These are phyloP conservation scores for Cochlearius cochlearius DNA, from an alignment of 2,113 vertebrate genomes.

Conservation along the genomic window DNA sequence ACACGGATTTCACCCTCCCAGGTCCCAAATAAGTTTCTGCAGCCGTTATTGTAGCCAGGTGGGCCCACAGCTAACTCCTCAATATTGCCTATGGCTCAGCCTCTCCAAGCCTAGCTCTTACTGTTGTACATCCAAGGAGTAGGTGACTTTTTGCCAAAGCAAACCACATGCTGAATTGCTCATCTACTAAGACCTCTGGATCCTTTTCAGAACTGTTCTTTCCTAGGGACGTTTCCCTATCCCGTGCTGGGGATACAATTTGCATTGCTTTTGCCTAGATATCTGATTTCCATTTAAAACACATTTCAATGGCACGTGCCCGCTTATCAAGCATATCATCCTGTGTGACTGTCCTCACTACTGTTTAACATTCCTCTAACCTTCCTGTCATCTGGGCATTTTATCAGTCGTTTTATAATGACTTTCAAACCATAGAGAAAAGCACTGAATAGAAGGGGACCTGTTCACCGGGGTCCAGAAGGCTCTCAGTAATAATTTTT, in stretches of 20 bases:
- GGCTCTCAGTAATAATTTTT: background rate
- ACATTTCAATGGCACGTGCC: background rate
- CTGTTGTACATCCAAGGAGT: background rate
- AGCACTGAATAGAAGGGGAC: background rate
- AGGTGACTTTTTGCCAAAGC: background rate
- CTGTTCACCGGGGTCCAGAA: background rate
- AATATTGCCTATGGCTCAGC: background rate
- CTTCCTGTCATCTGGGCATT: background rate
- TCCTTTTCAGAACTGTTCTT: background rate
- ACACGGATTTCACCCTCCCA: background rate
- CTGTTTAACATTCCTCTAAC: background rate
- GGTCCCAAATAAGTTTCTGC: background rate
- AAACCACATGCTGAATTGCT: background rate
- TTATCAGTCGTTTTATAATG: background rate
- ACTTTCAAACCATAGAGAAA: background rate
- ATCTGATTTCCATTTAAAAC: background rate
- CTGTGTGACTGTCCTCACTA: background rate
- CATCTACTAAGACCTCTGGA: background rate
- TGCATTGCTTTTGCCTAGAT: background rate
- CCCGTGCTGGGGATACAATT: accelerated
- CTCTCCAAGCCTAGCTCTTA: background rate
- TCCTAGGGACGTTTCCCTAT: background rate
- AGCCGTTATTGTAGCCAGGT: background rate
- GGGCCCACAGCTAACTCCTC: background rate
- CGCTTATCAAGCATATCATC: background rate